These are phyloP conservation scores for Meriones unguiculatus DNA, from an alignment of 2,113 vertebrate genomes.

Conservation along the genomic window DNA sequence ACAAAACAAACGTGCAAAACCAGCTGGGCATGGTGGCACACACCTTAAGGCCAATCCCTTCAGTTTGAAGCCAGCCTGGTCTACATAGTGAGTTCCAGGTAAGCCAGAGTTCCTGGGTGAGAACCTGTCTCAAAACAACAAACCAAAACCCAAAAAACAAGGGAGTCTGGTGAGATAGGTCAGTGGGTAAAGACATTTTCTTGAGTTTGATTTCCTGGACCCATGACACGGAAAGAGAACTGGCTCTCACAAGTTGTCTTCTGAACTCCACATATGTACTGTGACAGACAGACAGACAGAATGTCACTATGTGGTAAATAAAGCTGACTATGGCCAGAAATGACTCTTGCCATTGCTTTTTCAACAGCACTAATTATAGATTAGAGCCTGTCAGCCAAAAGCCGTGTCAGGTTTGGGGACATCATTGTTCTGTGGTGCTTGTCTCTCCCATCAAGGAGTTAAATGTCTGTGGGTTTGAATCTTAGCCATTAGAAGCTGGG, in stretches of 20 bases:
- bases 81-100: not conserved
- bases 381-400: not conserved
- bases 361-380: not conserved
- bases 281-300: not conserved
- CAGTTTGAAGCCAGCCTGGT: not conserved
- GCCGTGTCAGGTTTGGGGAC: not conserved
- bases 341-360: not conserved
- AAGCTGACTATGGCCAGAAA: not conserved
- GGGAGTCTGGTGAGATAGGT: not conserved
- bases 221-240: not conserved
- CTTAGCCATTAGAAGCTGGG: not conserved
- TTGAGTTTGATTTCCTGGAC: not conserved
- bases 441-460: not conserved
- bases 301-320: not conserved
- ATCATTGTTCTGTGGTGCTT: not conserved
- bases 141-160: not conserved
- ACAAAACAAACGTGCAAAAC: not conserved
- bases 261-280: not conserved
- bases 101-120: not conserved
- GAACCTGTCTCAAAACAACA: not conserved
- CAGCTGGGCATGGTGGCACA: not conserved
- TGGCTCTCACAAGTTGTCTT: not conserved
- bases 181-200: not conserved
- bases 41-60: not conserved
- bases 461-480: not conserved